Evolutionary conservation across 2,888 invertebrate genomes (phyloP), one percentile per base, ranked within the genome.

Genomic region (Blastobasis lacticolella): DNA sequence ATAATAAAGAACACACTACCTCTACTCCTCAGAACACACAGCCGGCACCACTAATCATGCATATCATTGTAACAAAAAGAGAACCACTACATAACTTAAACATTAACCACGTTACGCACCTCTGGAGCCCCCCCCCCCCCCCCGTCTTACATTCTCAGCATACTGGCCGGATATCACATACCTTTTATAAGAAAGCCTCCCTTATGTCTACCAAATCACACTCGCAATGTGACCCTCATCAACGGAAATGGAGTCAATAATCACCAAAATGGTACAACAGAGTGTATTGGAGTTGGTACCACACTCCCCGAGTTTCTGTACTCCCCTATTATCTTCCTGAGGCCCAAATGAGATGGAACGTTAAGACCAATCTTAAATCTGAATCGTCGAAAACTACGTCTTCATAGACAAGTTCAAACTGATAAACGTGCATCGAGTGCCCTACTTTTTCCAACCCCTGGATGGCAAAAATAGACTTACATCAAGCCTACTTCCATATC

Each of bases 321-420:
- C n/a, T n/a, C n/a, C n/a, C n/a, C n/a, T n/a, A 23, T 56, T 4
- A 54, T 58, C 48, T 58, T 58, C 46, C 38, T 58, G 6, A 10
- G 6, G n/a, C 50, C 41, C 7, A 58, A 58, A 40, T 41, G 43
- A 37, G 53, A 58, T 37, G 55, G 54, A 5, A 42, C 48, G 6
- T 5, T 36, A 10, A 49, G 61, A n/a, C 59, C 59, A 23, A 57
- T 62, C 6, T 61, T 63, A 62, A 59, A 63, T 37, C 49, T 62
- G 3, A 59, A 57, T n/a, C 47, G 47, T 4, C n/a, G n/a, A 8
- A 43, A 49, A 9, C 42, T 52, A 53, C 46, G 50, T 62, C 41
- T 23, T 49, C 8, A n/a, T 45, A 1, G 38, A 36, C 10, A 49
- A 46, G 46, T 52, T 52, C 41, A 23, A 43, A 5, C 46, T 59